A percentile compares a stretch with the other conserved stretches of the same genome.
phyloP scores from a whole-genome alignment of 2,797 vertebrate species.

The Pangasius djambal region DNA sequence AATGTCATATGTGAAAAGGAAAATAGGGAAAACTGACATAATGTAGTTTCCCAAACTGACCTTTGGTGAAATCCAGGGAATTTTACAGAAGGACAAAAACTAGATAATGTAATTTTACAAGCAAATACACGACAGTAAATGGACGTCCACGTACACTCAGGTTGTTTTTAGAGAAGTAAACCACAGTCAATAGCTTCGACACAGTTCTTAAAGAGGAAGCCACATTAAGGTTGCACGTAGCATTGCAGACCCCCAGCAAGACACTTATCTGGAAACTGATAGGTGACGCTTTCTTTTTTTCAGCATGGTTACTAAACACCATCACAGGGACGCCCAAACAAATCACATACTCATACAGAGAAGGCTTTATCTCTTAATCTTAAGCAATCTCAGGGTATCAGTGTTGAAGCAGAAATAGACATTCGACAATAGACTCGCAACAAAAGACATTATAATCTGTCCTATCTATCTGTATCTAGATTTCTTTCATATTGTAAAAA shows the following conservation, averaged over 20 bases:
- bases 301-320: background rate
- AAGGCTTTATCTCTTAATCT: background rate
- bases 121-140: background rate
- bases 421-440: background rate
- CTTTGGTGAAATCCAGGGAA: background rate
- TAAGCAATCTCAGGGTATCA: background rate
- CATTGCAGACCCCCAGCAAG: background rate
- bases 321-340: background rate
- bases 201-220: background rate
- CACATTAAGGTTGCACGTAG: conserved; percentile 19
- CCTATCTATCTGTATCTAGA: too few species aligned
- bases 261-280: background rate
- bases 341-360: background rate
- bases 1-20: background rate
- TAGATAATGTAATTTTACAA: background rate
- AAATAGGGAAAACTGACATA: too few species aligned
- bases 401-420: background rate
- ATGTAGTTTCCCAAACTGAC: background rate
- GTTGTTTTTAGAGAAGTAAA: background rate
- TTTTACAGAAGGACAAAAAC: background rate
- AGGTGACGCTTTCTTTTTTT: background rate
- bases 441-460: background rate
- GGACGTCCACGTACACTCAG: background rate
- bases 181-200: background rate
- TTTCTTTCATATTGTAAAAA: background rate